Evolutionary conservation across 2,888 invertebrate genomes (phyloP), one percentile per base, ranked within the genome.

Genomic region (Leptopilina syphax): DNA sequence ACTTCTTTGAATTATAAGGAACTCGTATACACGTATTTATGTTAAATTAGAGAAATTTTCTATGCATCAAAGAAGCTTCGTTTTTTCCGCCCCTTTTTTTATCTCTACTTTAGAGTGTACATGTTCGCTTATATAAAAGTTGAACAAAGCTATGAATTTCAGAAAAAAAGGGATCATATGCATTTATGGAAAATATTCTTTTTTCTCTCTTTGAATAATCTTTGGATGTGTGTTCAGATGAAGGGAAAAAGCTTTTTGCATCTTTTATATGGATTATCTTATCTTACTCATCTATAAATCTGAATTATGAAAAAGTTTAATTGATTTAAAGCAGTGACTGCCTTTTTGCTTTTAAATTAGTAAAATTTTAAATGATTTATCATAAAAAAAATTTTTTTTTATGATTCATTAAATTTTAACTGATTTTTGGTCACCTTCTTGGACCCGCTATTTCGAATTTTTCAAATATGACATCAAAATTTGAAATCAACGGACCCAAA

Each of bases 21-120:
- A 63, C 63, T 18, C 24, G 63, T 63, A 63, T 50, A 50, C 50
- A 63, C 63, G 18, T 63, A 24, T 63, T 63, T 63, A 63, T 63
- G 63, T 63, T 63, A 63, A 63, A 63, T 63, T 63, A 63, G 63
- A 63, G 63, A 63, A 63, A 63, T 63, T 63, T 63, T 63, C 63
- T 24, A 63, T 63, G 63, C 63, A 9, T 63, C 63, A 63, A 63
- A 63, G 63, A 24, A 63, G 63, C 18, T 24, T 63, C n/a, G 8
- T 9, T 24, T 63, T 60, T 60, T 60, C 2, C 12, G 4, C 34
- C 34, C 34, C 34, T 34, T 34, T 57, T 57, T 57, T 13, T 57
- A 12, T 12, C 5, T 57, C 13, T 57, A n/a, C 10, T 57, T 13
- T 13, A 57, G n/a, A n/a, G 63, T 24, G 24, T 24, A 63, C n/a